A percentile compares a stretch with the other conserved stretches of the same genome.
These are phyloP conservation scores for Adelges cooleyi DNA, from an alignment of 1,140 invertebrate genomes.

Conservation along the genomic window DNA sequence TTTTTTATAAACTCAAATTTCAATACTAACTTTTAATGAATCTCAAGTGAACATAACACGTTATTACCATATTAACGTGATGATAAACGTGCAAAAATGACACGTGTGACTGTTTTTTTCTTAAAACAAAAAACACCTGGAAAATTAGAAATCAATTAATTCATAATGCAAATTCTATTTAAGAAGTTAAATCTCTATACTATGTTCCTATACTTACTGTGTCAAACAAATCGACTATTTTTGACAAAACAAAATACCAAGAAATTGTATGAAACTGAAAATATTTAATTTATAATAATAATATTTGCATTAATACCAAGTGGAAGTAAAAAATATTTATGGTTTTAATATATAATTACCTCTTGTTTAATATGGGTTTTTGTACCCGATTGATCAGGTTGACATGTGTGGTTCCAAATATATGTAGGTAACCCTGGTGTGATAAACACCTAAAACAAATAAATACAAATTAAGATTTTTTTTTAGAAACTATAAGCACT, in stretches of 20 bases:
- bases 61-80: no score
- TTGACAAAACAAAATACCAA: constrained; percentile 54
- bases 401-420: constrained; percentile 29
- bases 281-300: neutral
- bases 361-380: neutral
- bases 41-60: no score
- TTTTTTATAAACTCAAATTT: no score
- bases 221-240: constrained; percentile 37
- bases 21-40: no score
- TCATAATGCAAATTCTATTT: no score
- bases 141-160: no score
- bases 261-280: constrained; percentile 47
- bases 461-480: no score
- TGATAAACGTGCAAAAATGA: no score
- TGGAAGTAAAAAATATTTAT: neutral
- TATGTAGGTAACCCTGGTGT: constrained; percentile 23
- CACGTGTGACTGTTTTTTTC: no score
- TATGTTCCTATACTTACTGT: constrained; percentile 36
- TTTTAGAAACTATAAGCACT: no score
- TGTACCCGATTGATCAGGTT: constrained; percentile 15
- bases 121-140: no score
- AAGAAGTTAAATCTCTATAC: no score
- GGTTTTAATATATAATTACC: neutral
- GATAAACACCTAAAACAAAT: constrained; percentile 30
- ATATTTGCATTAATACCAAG: neutral